Base-by-base conservation (phyloP, 2,797 vertebrate species). In the Aratinga solstitialis region DNA sequence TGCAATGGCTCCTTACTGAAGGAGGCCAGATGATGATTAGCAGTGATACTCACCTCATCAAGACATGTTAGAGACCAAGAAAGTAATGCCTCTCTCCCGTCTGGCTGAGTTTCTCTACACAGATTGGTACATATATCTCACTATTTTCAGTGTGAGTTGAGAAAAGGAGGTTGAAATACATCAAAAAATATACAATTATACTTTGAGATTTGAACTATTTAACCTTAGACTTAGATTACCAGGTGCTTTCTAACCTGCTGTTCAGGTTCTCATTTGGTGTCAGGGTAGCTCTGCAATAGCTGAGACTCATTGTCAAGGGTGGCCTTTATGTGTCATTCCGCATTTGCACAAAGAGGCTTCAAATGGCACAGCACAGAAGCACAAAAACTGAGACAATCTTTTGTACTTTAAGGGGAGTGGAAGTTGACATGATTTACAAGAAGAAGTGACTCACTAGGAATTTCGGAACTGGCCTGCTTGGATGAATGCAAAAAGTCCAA, bases 341-440 rank as follows among this genome's bases (percentile, higher is more conserved):
- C 14, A 26, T 73, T 76, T 48, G 17, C 40, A 82, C 81, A 89
- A 93, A 84, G 58, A 86, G 34, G 66, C 84, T 34, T 73, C 67
- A 84, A 89, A 95, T 86, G 34, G 47, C 40, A 54, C 18, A 63
- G 9, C 34, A 63, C 16, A 53, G 59, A 56, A 43, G 48, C 27
- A 42, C 50, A 84, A 42, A 89, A 89, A 13, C 5, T 30, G 63
- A 82, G 62, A 68, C 0, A 0, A 20, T 84, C 80, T 94, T 94
- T 95, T 91, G 71, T 95, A 53, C 10, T 87, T 84, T 82, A 34
- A 13, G 36, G 78, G 86, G 81, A 92, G 93, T 86, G 80, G 88
- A 92, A 71, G 40, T 30, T 71, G 43, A 84, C 87, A 56, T 2
- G 0, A 27, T 61, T 93, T 90, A 82, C 62, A 50, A 6, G 9